A percentile compares a stretch with the other conserved stretches of the same genome.
Conservation (phyloP, 2,888 invertebrate genomes). For the Cantharis flavilabris region DNA sequence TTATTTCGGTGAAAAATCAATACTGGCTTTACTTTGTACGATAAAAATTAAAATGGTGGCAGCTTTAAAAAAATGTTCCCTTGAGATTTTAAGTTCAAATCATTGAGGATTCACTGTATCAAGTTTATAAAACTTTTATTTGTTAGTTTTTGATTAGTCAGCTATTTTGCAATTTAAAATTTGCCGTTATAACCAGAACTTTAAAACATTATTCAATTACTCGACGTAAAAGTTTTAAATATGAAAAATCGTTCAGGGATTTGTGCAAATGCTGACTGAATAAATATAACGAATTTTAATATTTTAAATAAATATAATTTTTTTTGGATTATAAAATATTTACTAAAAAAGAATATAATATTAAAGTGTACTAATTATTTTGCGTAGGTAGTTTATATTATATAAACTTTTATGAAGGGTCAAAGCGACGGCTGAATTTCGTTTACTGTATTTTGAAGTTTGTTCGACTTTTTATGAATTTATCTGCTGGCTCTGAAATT, state of each 20-base stretch:
- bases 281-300: not conserved
- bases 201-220: conserved; percentile 2
- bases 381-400: not conserved
- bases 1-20: not conserved
- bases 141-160: not conserved
- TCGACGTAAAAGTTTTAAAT: conserved; percentile 1
- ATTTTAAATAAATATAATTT: not conserved
- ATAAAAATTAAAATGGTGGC: not conserved
- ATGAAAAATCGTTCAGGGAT: not conserved
- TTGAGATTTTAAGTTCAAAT: not conserved
- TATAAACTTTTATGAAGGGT: conserved; percentile 5
- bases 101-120: not conserved
- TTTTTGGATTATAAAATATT: not conserved
- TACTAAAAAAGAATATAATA: not conserved
- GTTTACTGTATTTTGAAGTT: conserved; percentile 17
- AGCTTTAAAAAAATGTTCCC: not conserved
- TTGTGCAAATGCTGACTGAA: not conserved
- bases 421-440: conserved; percentile 13
- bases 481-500: conserved; percentile 3
- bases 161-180: conserved; percentile 3
- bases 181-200: not conserved
- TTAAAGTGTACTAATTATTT: not conserved
- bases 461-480: conserved; percentile 10
- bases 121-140: not conserved
- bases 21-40: not conserved